Evolutionary conservation across 2,888 invertebrate species (phyloP).

Genomic region (Euplagia quadripunctaria): DNA sequence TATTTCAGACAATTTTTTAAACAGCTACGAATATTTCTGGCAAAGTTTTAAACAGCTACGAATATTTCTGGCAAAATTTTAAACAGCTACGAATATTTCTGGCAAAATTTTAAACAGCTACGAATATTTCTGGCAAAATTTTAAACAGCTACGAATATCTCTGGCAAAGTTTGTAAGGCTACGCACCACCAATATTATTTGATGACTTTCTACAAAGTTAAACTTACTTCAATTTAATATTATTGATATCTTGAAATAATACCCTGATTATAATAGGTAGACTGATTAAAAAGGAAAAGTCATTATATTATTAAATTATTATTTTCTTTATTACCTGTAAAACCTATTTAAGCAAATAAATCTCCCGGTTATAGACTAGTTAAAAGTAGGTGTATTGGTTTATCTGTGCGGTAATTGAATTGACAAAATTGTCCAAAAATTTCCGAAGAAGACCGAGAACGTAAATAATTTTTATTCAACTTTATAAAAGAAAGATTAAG

Average conservation of each 20-base stretch:
- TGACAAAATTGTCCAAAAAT: not conserved
- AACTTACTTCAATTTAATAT: not conserved
- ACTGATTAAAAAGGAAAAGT: too few relatives aligned
- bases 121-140: too few relatives aligned
- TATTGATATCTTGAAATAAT: not conserved
- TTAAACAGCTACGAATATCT: too few relatives aligned
- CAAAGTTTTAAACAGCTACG: too few relatives aligned
- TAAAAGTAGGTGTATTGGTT: not conserved
- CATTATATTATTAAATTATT: too few relatives aligned
- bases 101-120: too few relatives aligned
- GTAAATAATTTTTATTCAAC: not conserved
- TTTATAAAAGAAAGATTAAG: conserved; percentile 2
- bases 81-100: too few relatives aligned
- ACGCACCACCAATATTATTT: not conserved
- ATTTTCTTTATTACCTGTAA: not conserved
- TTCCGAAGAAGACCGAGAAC: not conserved
- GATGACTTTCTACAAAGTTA: not conserved
- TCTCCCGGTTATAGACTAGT: not conserved
- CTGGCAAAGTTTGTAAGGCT: too few relatives aligned
- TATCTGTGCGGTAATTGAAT: not conserved
- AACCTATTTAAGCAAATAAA: not conserved
- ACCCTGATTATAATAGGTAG: not conserved
- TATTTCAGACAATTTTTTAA: too few relatives aligned
- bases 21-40: too few relatives aligned
- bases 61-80: too few relatives aligned